Evolutionary conservation across 2,797 vertebrate genomes (phyloP), one percentile per base, ranked within the genome.

Genomic region (Thunnus albacares): DNA sequence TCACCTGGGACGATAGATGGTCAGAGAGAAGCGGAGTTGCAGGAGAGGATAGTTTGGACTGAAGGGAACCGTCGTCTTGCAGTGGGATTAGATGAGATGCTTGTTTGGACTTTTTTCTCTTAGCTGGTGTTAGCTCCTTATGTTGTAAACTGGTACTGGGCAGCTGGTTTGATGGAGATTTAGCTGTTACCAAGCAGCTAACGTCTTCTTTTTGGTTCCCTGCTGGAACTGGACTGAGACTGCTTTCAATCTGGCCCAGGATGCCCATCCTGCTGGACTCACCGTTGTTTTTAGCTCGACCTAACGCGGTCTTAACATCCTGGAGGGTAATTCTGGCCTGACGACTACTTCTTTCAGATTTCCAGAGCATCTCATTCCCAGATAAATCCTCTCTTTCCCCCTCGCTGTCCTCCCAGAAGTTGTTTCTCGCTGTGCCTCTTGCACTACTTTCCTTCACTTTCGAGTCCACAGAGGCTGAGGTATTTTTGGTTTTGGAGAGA

Each of bases 271-370:
- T 70, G 74, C 59, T 45, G 49, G 57, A 35, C 24, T 18, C 38
- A 45, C 3, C 15, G 17, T 4, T 26, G 17, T 5, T 9, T 24
- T 84, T 84, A 5, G 26, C 18, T 52, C 85, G 70, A 15, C 74
- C 81, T 49, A 93, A 84, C 0, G 67, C 73, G 55, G 85, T 69
- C 75, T 79, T 90, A 28, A 88, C 87, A 18, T 88, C 86, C 68
- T 90, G 88, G 9, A 94, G 76, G 3, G 86, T 90, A 5, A 91
- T 79, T 53, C 41, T 87, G 56, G 56, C 18, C 49, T 18, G 81
- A 43, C 59, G 76, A 61, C 49, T 59, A 18, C 43, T 60, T 24
- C 52, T 53, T 77, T 56, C 47, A 49, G 76, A 18, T 24, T 75
- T 82, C 20, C 58, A 53, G 6, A 71, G 5, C 8, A 17, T 45